phyloP scores from a whole-genome alignment of 2,113 vertebrate species.

The Chamaea fasciata region DNA sequence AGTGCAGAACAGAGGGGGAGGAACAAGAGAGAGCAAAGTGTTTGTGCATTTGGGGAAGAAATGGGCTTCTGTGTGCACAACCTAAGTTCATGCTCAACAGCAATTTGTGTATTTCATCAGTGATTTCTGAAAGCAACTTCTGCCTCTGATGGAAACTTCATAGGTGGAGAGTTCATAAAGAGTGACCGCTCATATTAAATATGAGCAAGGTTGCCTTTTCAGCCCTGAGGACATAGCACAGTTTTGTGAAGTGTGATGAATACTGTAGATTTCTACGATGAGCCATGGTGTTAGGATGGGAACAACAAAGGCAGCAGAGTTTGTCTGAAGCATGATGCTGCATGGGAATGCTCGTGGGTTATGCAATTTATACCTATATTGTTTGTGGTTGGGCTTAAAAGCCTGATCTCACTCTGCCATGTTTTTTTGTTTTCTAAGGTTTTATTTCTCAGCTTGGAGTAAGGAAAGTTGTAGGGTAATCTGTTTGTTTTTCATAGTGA shows the following conservation, averaged over 20 bases:
- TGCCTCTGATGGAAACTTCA: neutral
- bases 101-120: neutral
- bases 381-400: neutral
- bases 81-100: neutral
- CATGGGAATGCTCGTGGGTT: neutral
- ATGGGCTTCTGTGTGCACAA: neutral
- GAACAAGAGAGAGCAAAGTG: neutral
- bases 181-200: neutral
- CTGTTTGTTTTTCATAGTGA: neutral
- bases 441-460: neutral
- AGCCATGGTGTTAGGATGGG: neutral
- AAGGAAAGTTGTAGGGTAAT: neutral
- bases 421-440: neutral
- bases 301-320: neutral
- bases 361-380: neutral
- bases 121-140: neutral
- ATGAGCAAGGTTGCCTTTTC: neutral
- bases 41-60: neutral
- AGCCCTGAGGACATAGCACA: neutral
- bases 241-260: neutral
- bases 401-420: neutral
- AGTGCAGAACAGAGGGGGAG: neutral
- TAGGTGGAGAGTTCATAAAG: neutral
- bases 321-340: neutral
- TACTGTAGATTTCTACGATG: neutral